These are phyloP conservation scores for Allophyes oxyacanthae DNA, from an alignment of 2,888 invertebrate species.

Conservation along the genomic window DNA sequence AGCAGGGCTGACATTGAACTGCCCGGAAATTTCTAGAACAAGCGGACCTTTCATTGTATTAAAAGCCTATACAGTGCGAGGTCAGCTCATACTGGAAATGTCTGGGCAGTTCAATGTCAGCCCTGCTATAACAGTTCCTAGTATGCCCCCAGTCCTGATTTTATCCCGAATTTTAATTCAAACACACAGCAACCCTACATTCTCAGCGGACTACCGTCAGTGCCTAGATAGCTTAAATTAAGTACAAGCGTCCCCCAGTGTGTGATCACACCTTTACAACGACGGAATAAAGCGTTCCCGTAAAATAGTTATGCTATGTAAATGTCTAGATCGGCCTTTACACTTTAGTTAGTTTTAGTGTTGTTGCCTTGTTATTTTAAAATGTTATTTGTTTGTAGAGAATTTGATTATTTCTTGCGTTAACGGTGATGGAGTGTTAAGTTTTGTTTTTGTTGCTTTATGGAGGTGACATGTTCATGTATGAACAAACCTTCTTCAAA, in stretches of 20 bases:
- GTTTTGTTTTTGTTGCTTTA: too few species aligned
- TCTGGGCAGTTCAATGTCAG: too few species aligned
- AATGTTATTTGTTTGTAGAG: slow-evolving; percentile 24
- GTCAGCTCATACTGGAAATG: too few species aligned
- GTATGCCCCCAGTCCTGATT: neutral
- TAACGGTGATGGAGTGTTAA: too few species aligned
- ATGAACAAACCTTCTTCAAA: too few species aligned
- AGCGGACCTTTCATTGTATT: too few species aligned
- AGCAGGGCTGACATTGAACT: too few species aligned
- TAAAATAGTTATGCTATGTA: slow-evolving; percentile 58
- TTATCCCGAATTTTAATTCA: slow-evolving; percentile 36
- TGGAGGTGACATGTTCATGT: too few species aligned
- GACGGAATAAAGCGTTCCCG: slow-evolving; percentile 54
- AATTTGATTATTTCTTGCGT: too few species aligned
- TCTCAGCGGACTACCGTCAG: slow-evolving; percentile 52
- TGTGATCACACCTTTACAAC: slow-evolving; percentile 60
- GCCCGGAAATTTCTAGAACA: too few species aligned
- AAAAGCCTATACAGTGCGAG: too few species aligned
- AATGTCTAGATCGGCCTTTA: slow-evolving; percentile 50
- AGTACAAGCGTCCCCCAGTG: slow-evolving; percentile 65
- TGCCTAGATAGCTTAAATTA: slow-evolving; percentile 74
- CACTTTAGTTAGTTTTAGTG: slow-evolving; percentile 43
- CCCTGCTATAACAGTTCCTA: too few species aligned
- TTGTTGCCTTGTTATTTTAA: slow-evolving; percentile 39
- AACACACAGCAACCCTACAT: slow-evolving; percentile 24